Evolutionary conservation across 2,888 invertebrate species (phyloP), one percentile per base, ranked within the genome.

Genomic region (Leistus spinibarbis): DNA sequence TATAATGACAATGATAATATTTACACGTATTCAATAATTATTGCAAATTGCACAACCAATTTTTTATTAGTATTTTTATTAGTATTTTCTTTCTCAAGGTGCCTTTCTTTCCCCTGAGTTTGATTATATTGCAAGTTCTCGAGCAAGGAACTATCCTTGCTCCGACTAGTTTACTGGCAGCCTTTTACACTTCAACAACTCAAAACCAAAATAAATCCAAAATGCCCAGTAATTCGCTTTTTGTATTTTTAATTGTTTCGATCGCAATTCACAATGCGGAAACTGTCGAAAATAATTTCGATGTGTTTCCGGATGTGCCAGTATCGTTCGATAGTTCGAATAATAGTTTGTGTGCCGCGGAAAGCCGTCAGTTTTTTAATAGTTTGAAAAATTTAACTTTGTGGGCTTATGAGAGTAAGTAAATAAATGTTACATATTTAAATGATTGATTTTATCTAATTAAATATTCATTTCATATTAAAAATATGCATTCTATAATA

Each of bases 401-500:
- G 17, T 89, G 89, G 89, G 88, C 89, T 0, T 87, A 88, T 77
- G 88, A 88, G 87, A 86, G 89, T 89, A 82, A 86, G 88, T 86
- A 53, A 27, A 76, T 27, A 56, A 4, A 77, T 23, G n/a, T 27
- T 40, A 63, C 22, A 23, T 62, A 62, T 62, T 9, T 62, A 62
- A 9, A 62, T 62, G 19, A 9, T 9, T 62, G 19, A 9, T 9
- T 62, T 9, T 62, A 62, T 62, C 5, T 62, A 62, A 9, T 9
- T 62, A 62, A 9, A 62, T 62, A 62, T 62, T 9, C 19, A 62
- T 62, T 9, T n/a, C n/a, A n/a, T n/a, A n/a, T n/a, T n/a, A n/a
- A n/a, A n/a, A n/a, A n/a, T n/a, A n/a, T n/a, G n/a, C n/a, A n/a
- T n/a, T n/a, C n/a, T n/a, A n/a, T n/a, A n/a, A n/a, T n/a, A n/a